Evolutionary conservation across 2,888 invertebrate species (phyloP), one percentile per base, ranked within the genome.

Genomic region (Cetonia aurata): DNA sequence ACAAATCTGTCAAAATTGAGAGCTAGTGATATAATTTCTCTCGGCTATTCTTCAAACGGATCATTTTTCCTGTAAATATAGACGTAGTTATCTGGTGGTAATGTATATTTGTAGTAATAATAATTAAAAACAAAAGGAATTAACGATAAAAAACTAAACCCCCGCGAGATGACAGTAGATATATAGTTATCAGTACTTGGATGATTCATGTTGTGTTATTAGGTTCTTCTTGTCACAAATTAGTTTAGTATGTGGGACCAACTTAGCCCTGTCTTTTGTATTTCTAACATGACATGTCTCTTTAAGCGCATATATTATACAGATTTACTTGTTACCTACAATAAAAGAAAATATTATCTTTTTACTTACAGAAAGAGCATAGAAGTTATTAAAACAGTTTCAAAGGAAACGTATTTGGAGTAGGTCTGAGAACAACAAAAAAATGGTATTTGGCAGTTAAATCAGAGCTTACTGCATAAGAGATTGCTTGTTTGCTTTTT

Each of bases 171-270:
- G 52, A 8, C 37, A 37, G 37, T 37, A 37, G 37, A 37, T 37
- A 6, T 37, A 9, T 37, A 37, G 37, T 37, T 37, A 25, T 52
- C 12, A 2, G 25, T 52, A 52, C n/a, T 19, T 19, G 25, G 17
- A 12, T 25, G 52, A n/a, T 41, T 42, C 25, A 52, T 57, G 31
- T 33, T 9, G 2, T 6, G 19, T 50, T 10, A 37, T 6, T 33
- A 52, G 41, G 17, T 44, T 57, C 1, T 37, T 37, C 1, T 37
- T 37, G 37, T 37, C 37, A 37, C 8, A 15, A 60, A 69, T 59
- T 60, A 59, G 19, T 48, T 50, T 60, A 59, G 59, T 50, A 42
- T 69, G 60, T 52, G 69, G 69, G 69, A 69, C 69, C 69, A 69
- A 69, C 48, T 42, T 69, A 69, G 69, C 69, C 69, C 69, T 69